Evolutionary conservation across 2,888 invertebrate genomes (phyloP), one percentile per base, ranked within the genome.

Genomic region (Erebia ligea): DNA sequence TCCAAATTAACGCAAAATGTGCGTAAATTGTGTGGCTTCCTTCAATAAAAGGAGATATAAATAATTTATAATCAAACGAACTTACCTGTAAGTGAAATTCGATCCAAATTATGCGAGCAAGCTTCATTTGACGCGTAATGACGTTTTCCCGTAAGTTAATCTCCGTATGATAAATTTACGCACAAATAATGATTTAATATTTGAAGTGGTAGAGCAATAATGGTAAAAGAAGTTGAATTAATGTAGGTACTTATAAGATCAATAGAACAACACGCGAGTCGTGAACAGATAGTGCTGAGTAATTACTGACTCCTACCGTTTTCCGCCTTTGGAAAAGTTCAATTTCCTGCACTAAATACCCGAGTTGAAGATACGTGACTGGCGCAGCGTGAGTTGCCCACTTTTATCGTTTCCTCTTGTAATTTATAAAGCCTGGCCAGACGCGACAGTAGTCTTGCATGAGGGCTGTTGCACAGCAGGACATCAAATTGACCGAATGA

Each of bases 271-370:
- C 62, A 63, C 17, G 54, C 5, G 9, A 8, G 3, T 8, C 34
- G 63, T 42, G 56, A 57, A 67, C 56, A 70, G 70, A 71, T 63
- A 75, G 71, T 73, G 70, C 66, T 34, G 63, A 69, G 71, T 70
- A 72, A 72, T 71, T 70, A 71, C 67, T 71, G 72, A 76, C 75
- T 70, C 73, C 73, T 77, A 66, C 68, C 75, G 70, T 71, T 75
- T 75, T 73, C 76, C 75, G 73, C 72, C 45, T 68, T 74, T 71
- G 72, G 75, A 74, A 68, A 70, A 75, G 76, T 69, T 75, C 76
- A 74, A 76, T 76, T 77, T 77, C 75, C 77, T 76, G 77, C 72
- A 68, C 77, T 77, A 75, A 75, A 75, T 76, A 76, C 75, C 71
- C 59, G 63, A 72, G 70, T 67, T 42, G 64, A 48, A 42, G 69